Conservation (phyloP, 1,140 invertebrate genomes). For the Delia radicum region DNA sequence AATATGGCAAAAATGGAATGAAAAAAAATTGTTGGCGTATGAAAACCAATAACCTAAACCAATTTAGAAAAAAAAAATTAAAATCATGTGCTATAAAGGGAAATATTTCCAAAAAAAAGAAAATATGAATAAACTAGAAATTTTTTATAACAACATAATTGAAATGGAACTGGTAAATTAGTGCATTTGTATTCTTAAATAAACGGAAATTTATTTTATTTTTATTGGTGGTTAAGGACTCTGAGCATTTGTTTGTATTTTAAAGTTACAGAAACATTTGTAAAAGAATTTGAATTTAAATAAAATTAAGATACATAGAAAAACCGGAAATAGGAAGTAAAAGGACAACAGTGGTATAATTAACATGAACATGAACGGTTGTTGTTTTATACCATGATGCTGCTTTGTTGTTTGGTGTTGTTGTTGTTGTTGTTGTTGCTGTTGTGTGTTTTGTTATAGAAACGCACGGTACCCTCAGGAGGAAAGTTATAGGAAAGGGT, state of each 20-base stretch:
- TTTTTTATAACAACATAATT: no score
- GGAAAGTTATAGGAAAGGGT: slow-evolving; percentile 7
- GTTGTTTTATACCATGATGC: not conserved
- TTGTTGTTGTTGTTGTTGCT: not conserved
- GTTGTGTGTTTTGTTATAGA: not conserved
- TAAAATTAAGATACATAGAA: slow-evolving; percentile 14
- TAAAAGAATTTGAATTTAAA: no score
- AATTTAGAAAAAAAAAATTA: not conserved
- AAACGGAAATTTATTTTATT: not conserved
- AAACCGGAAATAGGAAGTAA: slow-evolving; percentile 18
- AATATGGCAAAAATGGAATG: not conserved
- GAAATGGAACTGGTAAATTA: not conserved
- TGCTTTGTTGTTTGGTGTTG: no score
- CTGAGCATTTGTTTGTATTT: not conserved
- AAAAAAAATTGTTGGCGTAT: not conserved
- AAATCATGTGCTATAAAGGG: not conserved
- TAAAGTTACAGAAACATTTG: no score
- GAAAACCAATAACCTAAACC: not conserved
- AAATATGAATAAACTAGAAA: not conserved
- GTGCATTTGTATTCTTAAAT: not conserved
- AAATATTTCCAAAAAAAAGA: not conserved
- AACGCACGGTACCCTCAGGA: not conserved
- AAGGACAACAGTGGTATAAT: slow-evolving; percentile 15
- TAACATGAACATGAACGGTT: not conserved
- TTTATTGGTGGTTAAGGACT: not conserved